Base-by-base conservation (phyloP, 2,113 vertebrate species). In the Prolemur simus region DNA sequence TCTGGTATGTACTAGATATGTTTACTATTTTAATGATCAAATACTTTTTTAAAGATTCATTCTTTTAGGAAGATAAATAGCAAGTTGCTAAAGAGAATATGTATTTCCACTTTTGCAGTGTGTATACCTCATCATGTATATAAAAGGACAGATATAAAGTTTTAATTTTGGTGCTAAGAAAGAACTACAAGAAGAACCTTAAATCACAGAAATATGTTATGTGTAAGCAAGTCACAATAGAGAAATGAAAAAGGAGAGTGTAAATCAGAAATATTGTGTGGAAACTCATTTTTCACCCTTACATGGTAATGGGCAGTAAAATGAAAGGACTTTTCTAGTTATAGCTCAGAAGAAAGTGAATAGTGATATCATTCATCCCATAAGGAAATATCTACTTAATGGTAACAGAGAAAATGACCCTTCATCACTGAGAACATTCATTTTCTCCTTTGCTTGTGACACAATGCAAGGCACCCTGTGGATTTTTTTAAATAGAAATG, bases 351-450 rank as follows among this genome's bases (percentile, higher is more conserved):
- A 95, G 94, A 58, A 94, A 87, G 68, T 47, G 1, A 92, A 20
- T 47, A 80, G 8, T 89, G 52, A 89, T 73, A 49, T 85, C 8
- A 96, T 32, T 58, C 47, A 89, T 81, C 86, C 49, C 20, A 84
- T 39, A 47, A 90, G 49, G 47, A 94, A 97, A 83, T 77, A 63
- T 54, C 7, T 91, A 42, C 25, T 80, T 95, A 97, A 97, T 82
- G 77, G 34, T 29, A 84, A 93, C 45, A 96, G 20, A 0, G 81
- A 96, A 54, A 91, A 6, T 25, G 6, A 88, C 12, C 20, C 13
- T 96, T 96, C n/a, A 66, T 96, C n/a, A 71, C 73, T 89, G 52
- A 96, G 77, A 45, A 92, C 18, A 45, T 74, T 69, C 18, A 45
- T 74, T 69, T 88, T 90, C 21, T 80, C 13, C 68, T 37, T 87